Evolutionary conservation across 2,797 vertebrate species (phyloP), one percentile per base, ranked within the genome.

Genomic region (Pyrocephalus nanus): DNA sequence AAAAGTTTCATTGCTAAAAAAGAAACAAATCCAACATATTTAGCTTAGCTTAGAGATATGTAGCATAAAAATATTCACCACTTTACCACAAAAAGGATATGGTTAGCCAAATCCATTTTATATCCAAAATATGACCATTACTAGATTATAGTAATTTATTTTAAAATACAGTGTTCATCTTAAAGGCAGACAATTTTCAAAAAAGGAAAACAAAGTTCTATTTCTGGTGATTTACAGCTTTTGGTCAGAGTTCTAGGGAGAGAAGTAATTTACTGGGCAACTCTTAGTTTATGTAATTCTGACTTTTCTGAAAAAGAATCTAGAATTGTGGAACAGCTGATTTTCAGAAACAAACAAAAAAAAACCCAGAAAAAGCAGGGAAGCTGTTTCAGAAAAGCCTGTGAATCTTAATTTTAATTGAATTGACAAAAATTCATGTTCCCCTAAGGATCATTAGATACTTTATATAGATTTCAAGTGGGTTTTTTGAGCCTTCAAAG

Each of bases 1-100:
- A 99, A 97, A 95, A 99, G 97, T 96, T 99, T 99, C 96, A 99
- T 96, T 16, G 99, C 99, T 99, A 79, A 79, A 88, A 94, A 78
- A 32, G 55, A 87, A 92, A 88, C 53, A 94, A 86, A 75, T 3
- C 18, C 72, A 93, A 60, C 23, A 62, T 10, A 72, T n/a, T 83
- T 73, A 88, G 34, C 43, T 80, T 65, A 92, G 66, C 21, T 92
- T 21, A 62, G 69, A 58, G 38, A 88, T 25, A 57, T 1, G 15
- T 0, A 64, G 32, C 34, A 47, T 76, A 81, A 77, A 83, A n/a
- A 65, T 30, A 85, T 45, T 69, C 25, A 91, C 15, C 71, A 36
- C 22, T 55, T 53, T 32, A 87, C 47, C 75, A 88, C 54, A 60
- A 78, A 82, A 96, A 92, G 47, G 25, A 60, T 64, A 87, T 6